phyloP scores from a whole-genome alignment of 1,140 invertebrate genomes.

The Oryctes rhinoceros region DNA sequence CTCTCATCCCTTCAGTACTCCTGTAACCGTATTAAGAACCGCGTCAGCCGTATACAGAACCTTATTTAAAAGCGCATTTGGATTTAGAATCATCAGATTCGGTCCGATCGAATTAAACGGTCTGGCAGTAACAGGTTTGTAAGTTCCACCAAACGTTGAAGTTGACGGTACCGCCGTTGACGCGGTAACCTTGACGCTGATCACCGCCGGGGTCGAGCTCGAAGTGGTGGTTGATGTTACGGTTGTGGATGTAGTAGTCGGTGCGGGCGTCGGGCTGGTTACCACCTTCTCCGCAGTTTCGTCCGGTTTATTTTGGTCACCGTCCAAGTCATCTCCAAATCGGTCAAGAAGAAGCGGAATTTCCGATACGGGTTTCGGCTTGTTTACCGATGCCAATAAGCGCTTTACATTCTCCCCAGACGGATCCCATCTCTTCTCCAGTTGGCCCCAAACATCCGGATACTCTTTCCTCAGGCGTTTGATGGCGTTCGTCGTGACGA shows the following conservation, averaged over 20 bases:
- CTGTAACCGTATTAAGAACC: constrained; percentile 24
- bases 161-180: background rate
- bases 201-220: background rate
- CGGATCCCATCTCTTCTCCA: constrained; percentile 68
- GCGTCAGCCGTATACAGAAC: constrained; percentile 19
- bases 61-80: constrained; percentile 22
- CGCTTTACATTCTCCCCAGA: constrained; percentile 64
- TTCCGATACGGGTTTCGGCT: constrained; percentile 42
- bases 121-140: background rate
- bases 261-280: background rate
- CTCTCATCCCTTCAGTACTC: background rate
- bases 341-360: constrained; percentile 11
- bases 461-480: constrained; percentile 66
- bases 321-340: background rate
- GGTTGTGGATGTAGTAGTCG: background rate
- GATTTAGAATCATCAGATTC: constrained; percentile 32
- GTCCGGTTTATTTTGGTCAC: too few species aligned
- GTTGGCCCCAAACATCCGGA: constrained; percentile 66
- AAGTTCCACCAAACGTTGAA: background rate
- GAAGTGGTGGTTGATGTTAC: background rate
- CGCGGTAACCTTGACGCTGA: background rate
- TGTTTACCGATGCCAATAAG: constrained; percentile 52
- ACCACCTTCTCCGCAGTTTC: background rate
- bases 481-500: constrained; percentile 64
- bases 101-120: constrained; percentile 39